Percentiles rank a stretch among this genome's conserved stretches.
These are phyloP conservation scores for Triplophysa dalaica DNA, from an alignment of 2,113 vertebrate species.

Conservation along the genomic window DNA sequence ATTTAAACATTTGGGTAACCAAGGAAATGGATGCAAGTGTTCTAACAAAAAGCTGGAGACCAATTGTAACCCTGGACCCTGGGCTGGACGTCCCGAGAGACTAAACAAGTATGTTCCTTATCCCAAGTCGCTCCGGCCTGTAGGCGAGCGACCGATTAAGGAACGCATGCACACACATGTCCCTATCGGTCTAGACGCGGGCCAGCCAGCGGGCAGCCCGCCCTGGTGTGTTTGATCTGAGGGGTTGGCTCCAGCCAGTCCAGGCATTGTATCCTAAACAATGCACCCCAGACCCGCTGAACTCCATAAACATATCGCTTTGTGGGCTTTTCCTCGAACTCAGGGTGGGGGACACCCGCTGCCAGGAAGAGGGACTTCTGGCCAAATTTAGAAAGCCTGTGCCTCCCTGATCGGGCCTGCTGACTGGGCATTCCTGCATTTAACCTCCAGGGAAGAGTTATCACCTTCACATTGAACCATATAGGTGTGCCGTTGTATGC, in stretches of 20 bases:
- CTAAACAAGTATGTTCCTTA: constrained; percentile 44
- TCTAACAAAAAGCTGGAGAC: constrained; percentile 34
- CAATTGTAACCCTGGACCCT: constrained; percentile 9
- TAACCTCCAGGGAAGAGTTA: constrained; percentile 41
- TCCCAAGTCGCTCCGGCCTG: constrained; percentile 23
- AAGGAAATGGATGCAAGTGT: constrained; percentile 30
- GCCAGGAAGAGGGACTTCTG: constrained; percentile 75
- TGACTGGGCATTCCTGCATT: constrained; percentile 64
- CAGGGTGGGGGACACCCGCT: constrained; percentile 75
- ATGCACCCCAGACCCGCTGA: constrained; percentile 77
- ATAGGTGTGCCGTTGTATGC: not conserved
- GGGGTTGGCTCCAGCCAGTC: constrained; percentile 79
- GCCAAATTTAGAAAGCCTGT: constrained; percentile 70
- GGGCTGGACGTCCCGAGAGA: constrained; percentile 40
- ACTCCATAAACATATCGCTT: constrained; percentile 75
- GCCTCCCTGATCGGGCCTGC: constrained; percentile 58
- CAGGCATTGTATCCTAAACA: constrained; percentile 82
- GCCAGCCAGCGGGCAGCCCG: constrained; percentile 72
- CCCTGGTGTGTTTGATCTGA: constrained; percentile 74
- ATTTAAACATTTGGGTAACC: constrained; percentile 38
- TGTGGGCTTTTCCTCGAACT: constrained; percentile 74
- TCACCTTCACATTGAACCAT: not conserved
- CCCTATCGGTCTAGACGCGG: constrained; percentile 64
- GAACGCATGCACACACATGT: constrained; percentile 65
- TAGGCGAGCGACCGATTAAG: constrained; percentile 57